Conservation (phyloP, 1,140 invertebrate genomes). For the Hyles euphorbiae region DNA sequence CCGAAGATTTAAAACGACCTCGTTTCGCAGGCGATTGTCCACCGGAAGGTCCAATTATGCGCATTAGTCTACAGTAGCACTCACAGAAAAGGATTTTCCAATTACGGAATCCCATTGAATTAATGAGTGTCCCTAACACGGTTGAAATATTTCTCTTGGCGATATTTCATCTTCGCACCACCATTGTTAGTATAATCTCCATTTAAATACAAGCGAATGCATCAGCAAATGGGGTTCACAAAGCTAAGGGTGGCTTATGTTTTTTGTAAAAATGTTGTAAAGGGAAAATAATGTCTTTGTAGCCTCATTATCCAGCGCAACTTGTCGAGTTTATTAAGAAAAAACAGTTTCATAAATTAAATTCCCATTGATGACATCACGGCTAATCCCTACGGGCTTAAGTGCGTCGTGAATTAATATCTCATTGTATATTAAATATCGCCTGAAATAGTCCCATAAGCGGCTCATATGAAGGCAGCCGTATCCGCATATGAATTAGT, state of each 20-base stretch:
- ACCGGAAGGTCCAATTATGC: conserved; percentile 40
- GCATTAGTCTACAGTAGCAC: conserved; percentile 29
- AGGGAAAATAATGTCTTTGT: neutral
- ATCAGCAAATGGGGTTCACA: neutral
- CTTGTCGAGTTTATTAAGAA: conserved; percentile 11
- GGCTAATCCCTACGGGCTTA: too few relatives aligned
- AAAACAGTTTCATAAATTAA: neutral
- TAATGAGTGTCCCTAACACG: conserved; percentile 31
- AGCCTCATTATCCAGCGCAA: too few relatives aligned
- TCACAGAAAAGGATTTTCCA: conserved; percentile 45
- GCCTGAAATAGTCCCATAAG: too few relatives aligned
- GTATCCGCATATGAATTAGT: conserved; percentile 6
- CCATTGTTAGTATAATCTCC: neutral
- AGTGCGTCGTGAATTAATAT: too few relatives aligned
- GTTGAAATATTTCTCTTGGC: conserved; percentile 30
- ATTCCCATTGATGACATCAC: too few relatives aligned
- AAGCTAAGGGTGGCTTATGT: too few relatives aligned
- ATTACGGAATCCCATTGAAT: conserved; percentile 41
- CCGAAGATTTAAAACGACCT: conserved; percentile 24
- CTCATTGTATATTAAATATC: too few relatives aligned
- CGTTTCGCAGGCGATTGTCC: conserved; percentile 31
- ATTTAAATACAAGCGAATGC: neutral
- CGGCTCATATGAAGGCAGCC: neutral
- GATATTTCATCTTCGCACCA: conserved; percentile 18
- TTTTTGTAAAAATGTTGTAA: neutral